These are phyloP conservation scores for Oceanodroma tethys DNA, from an alignment of 2,113 vertebrate species.

Conservation along the genomic window DNA sequence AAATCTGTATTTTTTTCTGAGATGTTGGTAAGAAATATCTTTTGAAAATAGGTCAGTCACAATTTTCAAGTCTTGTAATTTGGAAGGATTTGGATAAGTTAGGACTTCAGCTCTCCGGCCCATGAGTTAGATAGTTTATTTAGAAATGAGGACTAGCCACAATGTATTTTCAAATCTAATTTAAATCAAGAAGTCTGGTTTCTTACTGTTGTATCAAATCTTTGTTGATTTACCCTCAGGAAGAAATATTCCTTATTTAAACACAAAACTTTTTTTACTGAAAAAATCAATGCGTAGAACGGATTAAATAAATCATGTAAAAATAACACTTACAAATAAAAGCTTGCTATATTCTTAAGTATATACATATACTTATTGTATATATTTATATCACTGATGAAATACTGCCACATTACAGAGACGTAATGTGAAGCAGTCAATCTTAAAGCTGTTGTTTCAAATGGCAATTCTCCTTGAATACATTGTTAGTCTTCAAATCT, in stretches of 20 bases:
- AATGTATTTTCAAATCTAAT: not conserved
- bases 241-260: not conserved
- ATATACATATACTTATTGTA: not conserved
- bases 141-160: not conserved
- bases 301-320: not conserved
- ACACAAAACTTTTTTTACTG: not conserved
- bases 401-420: not conserved
- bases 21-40: not conserved
- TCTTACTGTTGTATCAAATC: not conserved
- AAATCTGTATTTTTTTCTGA: not conserved
- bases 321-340: not conserved
- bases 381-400: not conserved
- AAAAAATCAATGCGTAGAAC: not conserved
- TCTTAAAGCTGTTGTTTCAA: not conserved
- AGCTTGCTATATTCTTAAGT: not conserved
- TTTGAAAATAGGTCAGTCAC: not conserved
- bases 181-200: not conserved
- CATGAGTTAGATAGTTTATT: not conserved
- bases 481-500: not conserved
- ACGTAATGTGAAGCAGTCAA: not conserved
- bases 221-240: not conserved
- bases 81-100: not conserved
- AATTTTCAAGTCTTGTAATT: not conserved
- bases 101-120: not conserved
- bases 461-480: not conserved